Percentiles rank a stretch among this genome's conserved stretches.
Evolutionary conservation across 2,797 vertebrate genomes (phyloP).

Genomic region (Poeciliopsis turneri): DNA sequence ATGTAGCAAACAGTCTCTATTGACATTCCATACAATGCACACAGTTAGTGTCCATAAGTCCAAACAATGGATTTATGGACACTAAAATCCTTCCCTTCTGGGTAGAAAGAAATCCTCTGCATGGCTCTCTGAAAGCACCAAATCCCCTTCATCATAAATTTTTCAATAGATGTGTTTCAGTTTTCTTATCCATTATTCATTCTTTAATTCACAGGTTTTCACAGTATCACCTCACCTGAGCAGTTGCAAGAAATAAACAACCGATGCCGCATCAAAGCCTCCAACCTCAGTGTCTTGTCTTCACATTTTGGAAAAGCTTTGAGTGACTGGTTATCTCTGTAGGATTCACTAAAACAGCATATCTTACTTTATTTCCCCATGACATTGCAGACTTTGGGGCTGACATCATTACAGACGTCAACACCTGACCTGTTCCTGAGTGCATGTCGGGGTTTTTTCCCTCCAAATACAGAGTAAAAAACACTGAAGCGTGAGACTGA

Average conservation of each 20-base stretch:
- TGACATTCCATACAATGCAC: not conserved
- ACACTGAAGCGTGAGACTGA: not conserved
- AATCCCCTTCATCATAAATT: not conserved
- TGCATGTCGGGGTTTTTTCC: not conserved
- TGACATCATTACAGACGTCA: not conserved
- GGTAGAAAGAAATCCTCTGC: not conserved
- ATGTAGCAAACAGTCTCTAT: not conserved
- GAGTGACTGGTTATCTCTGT: not conserved
- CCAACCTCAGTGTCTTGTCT: not conserved
- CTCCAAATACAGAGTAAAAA: not conserved
- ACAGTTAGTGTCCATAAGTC: too few relatives aligned
- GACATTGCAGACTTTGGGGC: not conserved
- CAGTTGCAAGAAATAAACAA: not conserved
- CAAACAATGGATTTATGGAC: not conserved
- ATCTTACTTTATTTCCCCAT: not conserved
- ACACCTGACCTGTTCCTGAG: not conserved
- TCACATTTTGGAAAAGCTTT: not conserved
- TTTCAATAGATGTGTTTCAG: not conserved
- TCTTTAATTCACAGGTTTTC: not conserved
- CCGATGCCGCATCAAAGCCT: not conserved
- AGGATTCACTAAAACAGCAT: not conserved
- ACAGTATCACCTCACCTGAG: not conserved
- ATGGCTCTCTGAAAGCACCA: not conserved
- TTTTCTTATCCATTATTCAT: not conserved
- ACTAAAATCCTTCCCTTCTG: not conserved